Conservation (phyloP, 2,888 invertebrate genomes). For the Ornithoptera alexandrae region DNA sequence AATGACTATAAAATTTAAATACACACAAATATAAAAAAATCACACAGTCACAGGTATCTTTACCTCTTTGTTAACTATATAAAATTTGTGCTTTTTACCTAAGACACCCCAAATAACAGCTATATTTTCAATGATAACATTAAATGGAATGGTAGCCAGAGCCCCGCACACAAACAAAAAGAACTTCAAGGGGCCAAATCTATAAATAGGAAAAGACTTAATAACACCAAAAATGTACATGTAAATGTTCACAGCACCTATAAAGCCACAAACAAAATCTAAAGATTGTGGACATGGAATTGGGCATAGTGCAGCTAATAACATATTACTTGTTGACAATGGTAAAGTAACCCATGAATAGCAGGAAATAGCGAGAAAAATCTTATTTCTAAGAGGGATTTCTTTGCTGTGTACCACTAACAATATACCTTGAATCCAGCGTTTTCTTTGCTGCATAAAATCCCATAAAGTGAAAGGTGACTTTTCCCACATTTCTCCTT, state of each 20-base stretch:
- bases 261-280: conserved; percentile 93
- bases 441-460: conserved; percentile 96
- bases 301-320: conserved; percentile 91
- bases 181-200: conserved; percentile 90
- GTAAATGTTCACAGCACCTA: conserved; percentile 96
- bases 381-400: conserved; percentile 88
- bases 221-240: conserved; percentile 99
- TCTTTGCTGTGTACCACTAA: conserved; percentile 92
- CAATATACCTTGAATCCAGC: conserved; percentile 96
- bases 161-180: conserved; percentile 91
- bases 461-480: conserved; percentile 97
- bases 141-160: conserved; percentile 94
- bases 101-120: conserved; percentile 97
- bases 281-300: conserved; percentile 91
- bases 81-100: conserved; percentile 97
- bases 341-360: conserved; percentile 98
- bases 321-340: conserved; percentile 92
- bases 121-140: conserved; percentile 95
- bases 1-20: conserved; percentile 44
- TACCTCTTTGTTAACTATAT: conserved; percentile 96
- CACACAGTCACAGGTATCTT: conserved; percentile 84
- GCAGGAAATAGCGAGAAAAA: conserved; percentile 91
- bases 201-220: conserved; percentile 94
- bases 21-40: conserved; percentile 43
- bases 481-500: conserved; percentile 99